Percentiles rank a stretch among this genome's conserved stretches.
Conservation (phyloP, 2,888 invertebrate genomes). For the Diaphora mendica region DNA sequence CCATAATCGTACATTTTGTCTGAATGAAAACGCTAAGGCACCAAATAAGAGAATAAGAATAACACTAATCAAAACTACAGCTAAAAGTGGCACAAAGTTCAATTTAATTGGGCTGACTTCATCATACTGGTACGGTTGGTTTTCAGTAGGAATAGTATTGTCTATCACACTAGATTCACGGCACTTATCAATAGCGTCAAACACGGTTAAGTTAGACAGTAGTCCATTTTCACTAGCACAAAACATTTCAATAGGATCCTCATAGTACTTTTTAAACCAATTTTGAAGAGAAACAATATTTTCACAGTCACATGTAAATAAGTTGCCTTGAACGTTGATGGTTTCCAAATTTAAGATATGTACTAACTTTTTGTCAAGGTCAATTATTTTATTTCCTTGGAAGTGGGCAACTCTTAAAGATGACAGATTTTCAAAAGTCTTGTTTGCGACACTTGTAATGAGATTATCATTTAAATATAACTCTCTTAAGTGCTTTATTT, state of each 20-base stretch:
- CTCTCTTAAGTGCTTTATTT: constrained; percentile 91
- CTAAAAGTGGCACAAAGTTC: constrained; percentile 90
- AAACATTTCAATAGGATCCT: constrained; percentile 88
- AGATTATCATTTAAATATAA: constrained; percentile 93
- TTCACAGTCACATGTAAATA: constrained; percentile 92
- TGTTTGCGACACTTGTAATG: constrained; percentile 90
- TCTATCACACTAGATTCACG: constrained; percentile 79
- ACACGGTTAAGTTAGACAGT: constrained; percentile 76
- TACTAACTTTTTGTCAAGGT: constrained; percentile 89
- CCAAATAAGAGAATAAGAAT: constrained; percentile 90
- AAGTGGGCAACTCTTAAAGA: constrained; percentile 90
- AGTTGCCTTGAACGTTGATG: constrained; percentile 90
- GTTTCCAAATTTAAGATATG: constrained; percentile 87
- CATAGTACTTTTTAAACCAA: constrained; percentile 89
- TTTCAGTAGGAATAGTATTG: constrained; percentile 86
- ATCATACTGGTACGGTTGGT: constrained; percentile 88
- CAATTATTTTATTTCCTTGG: constrained; percentile 91
- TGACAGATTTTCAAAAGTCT: constrained; percentile 91
- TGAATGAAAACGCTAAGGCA: constrained; percentile 91
- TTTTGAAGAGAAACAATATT: constrained; percentile 88
- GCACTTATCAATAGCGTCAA: constrained; percentile 81
- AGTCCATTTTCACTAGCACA: constrained; percentile 86
- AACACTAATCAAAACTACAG: constrained; percentile 90
- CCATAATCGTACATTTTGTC: constrained; percentile 93
- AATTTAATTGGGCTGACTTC: constrained; percentile 89